Percentiles rank a stretch among this genome's conserved stretches.
Evolutionary conservation across 2,888 invertebrate genomes (phyloP).

Genomic region (Dione vanillae): DNA sequence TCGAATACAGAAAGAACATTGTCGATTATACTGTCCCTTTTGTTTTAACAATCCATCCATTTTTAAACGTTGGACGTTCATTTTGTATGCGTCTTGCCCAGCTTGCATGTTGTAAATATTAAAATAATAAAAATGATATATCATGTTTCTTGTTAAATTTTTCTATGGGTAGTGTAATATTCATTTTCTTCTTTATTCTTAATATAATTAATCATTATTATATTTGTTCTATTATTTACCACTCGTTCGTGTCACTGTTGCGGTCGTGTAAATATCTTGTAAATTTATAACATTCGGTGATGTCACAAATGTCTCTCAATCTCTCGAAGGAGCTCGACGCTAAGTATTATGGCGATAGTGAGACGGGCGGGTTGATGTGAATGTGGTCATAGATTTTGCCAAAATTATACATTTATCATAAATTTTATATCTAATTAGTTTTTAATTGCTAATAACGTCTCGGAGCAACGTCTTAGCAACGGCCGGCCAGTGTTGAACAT

Average conservation of each 20-base stretch:
- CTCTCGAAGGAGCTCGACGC: conserved; percentile 56
- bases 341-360: conserved; percentile 57
- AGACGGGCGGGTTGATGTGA: conserved; percentile 51
- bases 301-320: conserved; percentile 71
- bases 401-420: conserved; percentile 59
- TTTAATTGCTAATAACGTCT: conserved; percentile 69
- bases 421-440: conserved; percentile 60
- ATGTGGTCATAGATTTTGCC: conserved; percentile 64
- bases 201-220: conserved; percentile 47
- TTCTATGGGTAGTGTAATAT: conserved; percentile 77
- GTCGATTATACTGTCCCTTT: conserved; percentile 61
- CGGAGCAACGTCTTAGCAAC: conserved; percentile 68
- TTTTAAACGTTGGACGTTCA: conserved; percentile 72
- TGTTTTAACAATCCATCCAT: conserved; percentile 78
- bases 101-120: conserved; percentile 79
- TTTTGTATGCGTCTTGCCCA: conserved; percentile 78
- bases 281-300: conserved; percentile 54
- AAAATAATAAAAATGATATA: conserved; percentile 69
- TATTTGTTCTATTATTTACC: conserved; percentile 57
- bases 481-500: conserved; percentile 81
- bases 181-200: conserved; percentile 53
- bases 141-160: conserved; percentile 77
- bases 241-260: conserved; percentile 60
- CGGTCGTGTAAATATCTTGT: conserved; percentile 62
- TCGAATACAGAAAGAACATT: conserved; percentile 47